Conservation (phyloP, 37 sponge, comb jelly and placozoan genomes). For the Hexactinellida sp. region DNA sequence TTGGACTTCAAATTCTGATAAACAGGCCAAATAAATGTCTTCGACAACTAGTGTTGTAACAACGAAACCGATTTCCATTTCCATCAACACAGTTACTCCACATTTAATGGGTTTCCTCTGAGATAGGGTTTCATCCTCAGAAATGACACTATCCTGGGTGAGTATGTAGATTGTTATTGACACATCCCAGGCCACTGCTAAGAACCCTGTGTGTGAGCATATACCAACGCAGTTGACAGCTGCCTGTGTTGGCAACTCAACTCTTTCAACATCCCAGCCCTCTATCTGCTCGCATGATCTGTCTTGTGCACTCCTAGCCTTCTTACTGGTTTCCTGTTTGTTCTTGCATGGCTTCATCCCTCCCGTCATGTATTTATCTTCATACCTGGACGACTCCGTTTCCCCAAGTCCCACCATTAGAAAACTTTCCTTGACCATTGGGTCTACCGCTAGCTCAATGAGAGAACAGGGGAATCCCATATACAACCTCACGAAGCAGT, state of each 20-base stretch:
- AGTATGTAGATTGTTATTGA: not conserved
- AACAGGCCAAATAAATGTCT: not conserved
- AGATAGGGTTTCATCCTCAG: not conserved
- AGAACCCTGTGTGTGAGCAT: not conserved
- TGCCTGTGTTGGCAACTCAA: not conserved
- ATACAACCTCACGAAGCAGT: constrained; percentile 8
- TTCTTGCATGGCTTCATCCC: not conserved
- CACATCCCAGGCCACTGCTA: not conserved
- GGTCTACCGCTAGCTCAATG: not conserved
- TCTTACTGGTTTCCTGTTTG: not conserved
- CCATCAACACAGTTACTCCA: not conserved
- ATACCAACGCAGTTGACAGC: not conserved
- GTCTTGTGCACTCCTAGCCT: not conserved
- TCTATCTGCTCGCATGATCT: not conserved
- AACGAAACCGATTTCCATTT: not conserved
- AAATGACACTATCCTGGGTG: not conserved
- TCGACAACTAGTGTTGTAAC: not conserved
- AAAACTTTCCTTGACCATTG: not conserved
- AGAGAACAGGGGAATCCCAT: not conserved
- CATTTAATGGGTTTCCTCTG: not conserved
- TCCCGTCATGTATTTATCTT: not conserved
- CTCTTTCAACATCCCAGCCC: not conserved
- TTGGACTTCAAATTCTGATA: not conserved
- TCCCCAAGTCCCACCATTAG: not conserved
- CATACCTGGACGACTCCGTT: not conserved